These are phyloP conservation scores for Epicauta chinensis DNA, from an alignment of 1,140 invertebrate species.

Conservation along the genomic window DNA sequence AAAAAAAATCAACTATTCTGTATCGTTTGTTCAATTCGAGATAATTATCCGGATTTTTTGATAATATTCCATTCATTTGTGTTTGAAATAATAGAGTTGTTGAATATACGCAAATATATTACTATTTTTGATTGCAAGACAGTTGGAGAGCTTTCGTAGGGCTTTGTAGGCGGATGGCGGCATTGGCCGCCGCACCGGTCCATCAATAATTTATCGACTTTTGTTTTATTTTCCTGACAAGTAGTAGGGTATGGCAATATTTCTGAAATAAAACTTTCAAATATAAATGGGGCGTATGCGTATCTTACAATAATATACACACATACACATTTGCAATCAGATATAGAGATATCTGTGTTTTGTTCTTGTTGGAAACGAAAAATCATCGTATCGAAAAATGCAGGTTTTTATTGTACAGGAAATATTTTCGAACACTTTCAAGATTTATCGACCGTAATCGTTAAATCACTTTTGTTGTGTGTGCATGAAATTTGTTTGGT, in stretches of 20 bases:
- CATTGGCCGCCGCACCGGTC: too few relatives aligned
- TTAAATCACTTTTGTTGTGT: constrained; percentile 9
- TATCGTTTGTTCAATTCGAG: too few relatives aligned
- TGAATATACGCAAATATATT: constrained; percentile 20
- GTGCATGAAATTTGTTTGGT: neutral
- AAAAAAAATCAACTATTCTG: too few relatives aligned
- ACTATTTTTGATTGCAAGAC: constrained; percentile 28
- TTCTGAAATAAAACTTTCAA: constrained; percentile 27
- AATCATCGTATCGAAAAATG: constrained; percentile 13
- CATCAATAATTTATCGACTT: constrained; percentile 30
- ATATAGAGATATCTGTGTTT: constrained; percentile 7
- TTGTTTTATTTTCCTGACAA: constrained; percentile 28
- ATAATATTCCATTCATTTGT: too few relatives aligned
- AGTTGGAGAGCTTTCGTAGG: too few relatives aligned
- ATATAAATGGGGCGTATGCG: constrained; percentile 26
- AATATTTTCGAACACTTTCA: constrained; percentile 14
- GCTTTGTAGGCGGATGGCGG: neutral
- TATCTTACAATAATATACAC: neutral
- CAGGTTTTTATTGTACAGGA: constrained; percentile 7
- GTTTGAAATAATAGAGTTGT: too few relatives aligned
- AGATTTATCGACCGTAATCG: constrained; percentile 13
- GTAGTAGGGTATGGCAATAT: constrained; percentile 19
- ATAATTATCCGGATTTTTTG: too few relatives aligned
- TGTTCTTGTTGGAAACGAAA: constrained; percentile 1
- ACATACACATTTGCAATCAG: too few relatives aligned